A percentile compares a stretch with the other conserved stretches of the same genome.
Conservation (phyloP, 2,113 vertebrate genomes). For the Pogonocichla stellata region DNA sequence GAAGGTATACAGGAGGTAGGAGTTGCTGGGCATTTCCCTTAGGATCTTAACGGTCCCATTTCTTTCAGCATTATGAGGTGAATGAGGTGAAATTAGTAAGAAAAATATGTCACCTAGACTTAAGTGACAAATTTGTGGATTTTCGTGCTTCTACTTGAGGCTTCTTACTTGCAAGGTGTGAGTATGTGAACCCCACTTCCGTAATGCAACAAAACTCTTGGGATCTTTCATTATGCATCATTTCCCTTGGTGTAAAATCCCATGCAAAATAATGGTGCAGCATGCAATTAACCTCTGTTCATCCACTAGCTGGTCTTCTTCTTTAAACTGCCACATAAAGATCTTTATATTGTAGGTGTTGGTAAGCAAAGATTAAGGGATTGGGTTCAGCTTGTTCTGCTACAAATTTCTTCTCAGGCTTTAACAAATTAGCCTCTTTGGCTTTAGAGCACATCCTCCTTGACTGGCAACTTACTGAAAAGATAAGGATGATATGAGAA, state of each 20-base stretch:
- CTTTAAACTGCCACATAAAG: not conserved
- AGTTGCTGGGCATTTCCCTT: not conserved
- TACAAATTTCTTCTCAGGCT: not conserved
- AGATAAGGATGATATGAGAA: not conserved
- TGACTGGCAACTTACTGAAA: not conserved
- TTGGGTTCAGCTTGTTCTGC: not conserved
- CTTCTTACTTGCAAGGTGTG: not conserved
- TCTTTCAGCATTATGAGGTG: not conserved
- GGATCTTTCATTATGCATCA: not conserved
- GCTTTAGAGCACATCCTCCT: not conserved
- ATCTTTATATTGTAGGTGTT: not conserved
- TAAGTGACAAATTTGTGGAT: not conserved
- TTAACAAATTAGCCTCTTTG: not conserved
- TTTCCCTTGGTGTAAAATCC: not conserved
- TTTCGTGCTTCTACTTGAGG: not conserved
- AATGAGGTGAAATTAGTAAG: not conserved
- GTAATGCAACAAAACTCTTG: not conserved
- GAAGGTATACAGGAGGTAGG: not conserved
- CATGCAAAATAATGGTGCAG: not conserved
- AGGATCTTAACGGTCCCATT: not conserved
- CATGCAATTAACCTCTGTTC: not conserved
- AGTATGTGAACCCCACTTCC: not conserved
- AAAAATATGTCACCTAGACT: not conserved
- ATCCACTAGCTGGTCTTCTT: not conserved
- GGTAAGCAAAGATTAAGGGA: not conserved